Evolutionary conservation across 2,888 invertebrate species (phyloP), one percentile per base, ranked within the genome.

Genomic region (Congeria kusceri): DNA sequence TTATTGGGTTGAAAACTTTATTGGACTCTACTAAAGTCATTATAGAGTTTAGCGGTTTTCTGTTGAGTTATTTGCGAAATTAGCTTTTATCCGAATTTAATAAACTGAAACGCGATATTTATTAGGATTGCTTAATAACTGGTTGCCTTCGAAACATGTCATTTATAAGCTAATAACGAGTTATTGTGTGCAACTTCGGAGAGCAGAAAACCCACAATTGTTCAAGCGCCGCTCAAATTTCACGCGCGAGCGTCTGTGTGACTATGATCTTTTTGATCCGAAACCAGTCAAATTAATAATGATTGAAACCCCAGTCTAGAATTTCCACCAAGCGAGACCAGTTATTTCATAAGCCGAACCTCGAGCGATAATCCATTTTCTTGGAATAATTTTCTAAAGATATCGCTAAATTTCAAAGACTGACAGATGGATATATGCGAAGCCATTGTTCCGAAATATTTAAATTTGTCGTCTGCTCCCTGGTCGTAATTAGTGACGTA

Each of bases 401-500:
- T 53, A 53, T 53, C 53, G 53, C n/a, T 53, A 23, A 53, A 23
- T 13, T 49, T 72, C 72, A 72, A 73, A 76, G 57, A 32, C 59
- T 69, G 77, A 83, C 83, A 83, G 83, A 83, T 83, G 83, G 68
- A 77, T 73, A 83, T 65, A 70, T 69, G 70, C 62, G 61, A 56
- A 13, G 32, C 64, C 66, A 73, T 73, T 73, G 73, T 78, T 83
- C 71, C 58, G 58, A 63, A 68, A 69, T 39, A 53, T 57, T 67
- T 63, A 59, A 39, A 56, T 69, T 77, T 74, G 71, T 78, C 72
- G 82, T 82, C 75, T 69, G 79, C 20, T 56, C 44, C 29, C 76
- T 63, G 70, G 74, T 74, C 57, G 70, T 71, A 73, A 83, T 83
- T 83, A 79, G 80, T 85, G 85, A 85, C 85, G 85, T 72, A 85